Evolutionary conservation across 2,797 vertebrate genomes (phyloP).

Genomic region (Paguma larvata): DNA sequence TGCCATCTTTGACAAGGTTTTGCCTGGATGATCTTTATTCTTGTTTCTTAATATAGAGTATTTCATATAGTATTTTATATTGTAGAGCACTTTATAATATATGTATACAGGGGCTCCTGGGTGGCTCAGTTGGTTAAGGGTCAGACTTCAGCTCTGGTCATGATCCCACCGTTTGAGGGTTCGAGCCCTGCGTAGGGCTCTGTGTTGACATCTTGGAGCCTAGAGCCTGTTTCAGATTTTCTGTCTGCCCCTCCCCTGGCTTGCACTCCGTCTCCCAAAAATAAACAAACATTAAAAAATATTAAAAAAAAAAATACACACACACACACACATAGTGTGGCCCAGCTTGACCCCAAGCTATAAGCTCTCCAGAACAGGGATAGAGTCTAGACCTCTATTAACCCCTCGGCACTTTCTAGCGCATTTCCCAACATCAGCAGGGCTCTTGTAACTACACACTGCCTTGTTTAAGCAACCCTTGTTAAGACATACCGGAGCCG

Average conservation of each 20-base stretch:
- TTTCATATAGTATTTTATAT: not conserved
- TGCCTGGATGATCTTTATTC: slow-evolving; percentile 23
- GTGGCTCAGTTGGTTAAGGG: too few species aligned
- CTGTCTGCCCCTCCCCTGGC: too few species aligned
- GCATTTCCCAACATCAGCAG: not conserved
- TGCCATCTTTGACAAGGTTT: not conserved
- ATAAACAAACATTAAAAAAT: too few species aligned
- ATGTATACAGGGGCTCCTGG: fast-evolving
- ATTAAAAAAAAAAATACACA: not conserved
- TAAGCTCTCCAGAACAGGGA: not conserved
- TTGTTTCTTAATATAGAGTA: slow-evolving; percentile 21
- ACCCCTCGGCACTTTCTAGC: not conserved
- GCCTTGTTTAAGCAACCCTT: not conserved
- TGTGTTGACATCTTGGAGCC: too few species aligned
- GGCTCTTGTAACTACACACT: not conserved
- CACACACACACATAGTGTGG: not conserved
- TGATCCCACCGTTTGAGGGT: too few species aligned
- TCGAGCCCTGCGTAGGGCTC: too few species aligned
- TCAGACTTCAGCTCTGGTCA: too few species aligned
- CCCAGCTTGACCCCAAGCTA: not conserved
- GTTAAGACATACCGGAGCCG: not conserved
- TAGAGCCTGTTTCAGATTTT: too few species aligned
- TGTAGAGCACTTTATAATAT: not conserved
- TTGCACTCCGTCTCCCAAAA: too few species aligned
- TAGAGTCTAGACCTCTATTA: not conserved